Evolutionary conservation across 2,888 invertebrate species (phyloP).

Genomic region (Myopa testacea): DNA sequence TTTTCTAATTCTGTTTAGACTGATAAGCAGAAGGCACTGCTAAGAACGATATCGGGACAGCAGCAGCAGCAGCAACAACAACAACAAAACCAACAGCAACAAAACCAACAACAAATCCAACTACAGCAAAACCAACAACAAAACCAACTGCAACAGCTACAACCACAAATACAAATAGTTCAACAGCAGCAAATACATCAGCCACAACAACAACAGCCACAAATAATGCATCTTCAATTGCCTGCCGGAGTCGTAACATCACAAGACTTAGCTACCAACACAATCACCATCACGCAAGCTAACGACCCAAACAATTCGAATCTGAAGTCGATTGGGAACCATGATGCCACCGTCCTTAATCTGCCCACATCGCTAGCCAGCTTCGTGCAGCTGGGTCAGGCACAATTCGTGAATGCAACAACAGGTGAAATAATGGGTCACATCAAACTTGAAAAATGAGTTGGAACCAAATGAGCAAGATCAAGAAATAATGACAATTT

Average conservation of each 20-base stretch:
- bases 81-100: conserved; percentile 50
- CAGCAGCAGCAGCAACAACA: conserved; percentile 38
- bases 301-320: conserved; percentile 51
- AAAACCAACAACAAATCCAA: conserved; percentile 53
- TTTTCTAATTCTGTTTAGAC: background rate
- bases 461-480: conserved; percentile 19
- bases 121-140: conserved; percentile 50
- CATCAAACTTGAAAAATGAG: conserved; percentile 64
- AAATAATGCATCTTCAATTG: conserved; percentile 65
- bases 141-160: conserved; percentile 43
- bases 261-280: conserved; percentile 62
- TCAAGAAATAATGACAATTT: background rate
- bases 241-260: conserved; percentile 57
- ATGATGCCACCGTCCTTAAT: conserved; percentile 62
- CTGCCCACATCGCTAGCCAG: conserved; percentile 63
- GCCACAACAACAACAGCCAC: conserved; percentile 53
- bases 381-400: conserved; percentile 62
- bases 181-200: conserved; percentile 53
- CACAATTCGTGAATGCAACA: conserved; percentile 62
- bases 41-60: background rate
- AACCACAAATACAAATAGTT: conserved; percentile 50
- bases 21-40: conserved; percentile 1
- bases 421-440: conserved; percentile 60
- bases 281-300: conserved; percentile 65
- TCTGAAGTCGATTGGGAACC: conserved; percentile 54